Evolutionary conservation across 2,113 vertebrate species (phyloP).

Genomic region (Vulpes lagopus): DNA sequence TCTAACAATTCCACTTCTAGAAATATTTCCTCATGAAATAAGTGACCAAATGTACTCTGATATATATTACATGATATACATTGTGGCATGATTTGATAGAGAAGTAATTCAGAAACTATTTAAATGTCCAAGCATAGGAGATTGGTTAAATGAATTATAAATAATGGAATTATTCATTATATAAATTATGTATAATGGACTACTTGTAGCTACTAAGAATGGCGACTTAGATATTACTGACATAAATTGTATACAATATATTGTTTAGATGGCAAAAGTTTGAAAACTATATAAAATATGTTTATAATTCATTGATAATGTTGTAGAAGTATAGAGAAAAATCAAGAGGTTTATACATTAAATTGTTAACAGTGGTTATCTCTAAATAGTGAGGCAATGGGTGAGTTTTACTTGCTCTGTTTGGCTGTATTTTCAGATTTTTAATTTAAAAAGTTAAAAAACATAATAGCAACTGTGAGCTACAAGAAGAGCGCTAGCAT

Average conservation of each 20-base stretch:
- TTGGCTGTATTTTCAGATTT: conserved; percentile 17
- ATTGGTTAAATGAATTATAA: conserved; percentile 17
- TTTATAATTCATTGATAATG: neutral
- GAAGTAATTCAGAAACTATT: conserved; percentile 32
- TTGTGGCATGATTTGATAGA: conserved; percentile 23
- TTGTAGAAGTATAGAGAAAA: conserved; percentile 8
- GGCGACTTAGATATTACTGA: conserved; percentile 30
- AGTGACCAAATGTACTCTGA: neutral
- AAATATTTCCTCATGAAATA: conserved; percentile 58
- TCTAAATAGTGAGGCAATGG: neutral
- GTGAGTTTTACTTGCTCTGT: conserved; percentile 61
- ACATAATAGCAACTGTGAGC: neutral
- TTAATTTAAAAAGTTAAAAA: conserved; percentile 63
- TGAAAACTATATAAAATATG: neutral
- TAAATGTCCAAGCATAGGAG: conserved; percentile 26
- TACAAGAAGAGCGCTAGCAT: neutral
- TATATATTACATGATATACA: neutral
- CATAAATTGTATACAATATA: conserved; percentile 8
- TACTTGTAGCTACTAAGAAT: conserved; percentile 19
- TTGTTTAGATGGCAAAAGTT: conserved; percentile 55
- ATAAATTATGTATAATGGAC: neutral
- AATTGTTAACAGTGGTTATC: conserved; percentile 32
- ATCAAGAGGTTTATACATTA: neutral
- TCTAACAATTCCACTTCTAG: neutral
- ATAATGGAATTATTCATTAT: conserved; percentile 33